Base-by-base conservation (phyloP, 1,140 invertebrate species). In the Monomorium pharaonis region DNA sequence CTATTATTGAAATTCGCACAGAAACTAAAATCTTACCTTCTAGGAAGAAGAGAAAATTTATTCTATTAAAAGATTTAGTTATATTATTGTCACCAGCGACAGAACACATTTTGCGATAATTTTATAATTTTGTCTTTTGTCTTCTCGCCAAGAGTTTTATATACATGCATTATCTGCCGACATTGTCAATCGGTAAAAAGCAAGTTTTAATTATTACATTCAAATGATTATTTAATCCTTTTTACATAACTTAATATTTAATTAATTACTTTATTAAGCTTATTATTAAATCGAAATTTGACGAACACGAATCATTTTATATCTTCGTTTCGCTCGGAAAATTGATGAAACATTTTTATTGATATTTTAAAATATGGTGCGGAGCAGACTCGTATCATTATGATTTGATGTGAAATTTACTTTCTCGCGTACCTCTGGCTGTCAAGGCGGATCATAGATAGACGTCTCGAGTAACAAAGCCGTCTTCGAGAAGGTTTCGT, bases 391-490 rank as follows among this genome's bases (percentile, higher is more conserved):
- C 6, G n/a, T 37, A n/a, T n/a, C 24, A 58, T 72, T 83, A 72
- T 37, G 2, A 58, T 33, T 72, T 27, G 18, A 6, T 62, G 16
- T 9, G 30, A 10, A 69, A 72, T 47, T 56, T 51, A 56, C 33
- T 58, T 74, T 14, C 60, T 72, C 42, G n/a, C 27, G 7, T 37
- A 58, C 16, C 78, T 72, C 44, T 60, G 67, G 30, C 9, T 47
- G 37, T 72, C 24, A 16, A 72, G n/a, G 12, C 33, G 18, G 30
- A 72, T 67, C 44, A 6, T 14, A 30, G 51, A 44, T 58, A 58
- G 65, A 74, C 51, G 42, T 83, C 51, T 83, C 78, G n/a, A 44
- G 42, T 72, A 74, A 83, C 67, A 83, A 83, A 83, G 78, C n/a
- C n/a, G 51, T 70, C 37, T 58, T 58, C 51, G 62, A 67, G 62